Base-by-base conservation (phyloP, 2,113 vertebrate species). In the Notiomystis cincta region DNA sequence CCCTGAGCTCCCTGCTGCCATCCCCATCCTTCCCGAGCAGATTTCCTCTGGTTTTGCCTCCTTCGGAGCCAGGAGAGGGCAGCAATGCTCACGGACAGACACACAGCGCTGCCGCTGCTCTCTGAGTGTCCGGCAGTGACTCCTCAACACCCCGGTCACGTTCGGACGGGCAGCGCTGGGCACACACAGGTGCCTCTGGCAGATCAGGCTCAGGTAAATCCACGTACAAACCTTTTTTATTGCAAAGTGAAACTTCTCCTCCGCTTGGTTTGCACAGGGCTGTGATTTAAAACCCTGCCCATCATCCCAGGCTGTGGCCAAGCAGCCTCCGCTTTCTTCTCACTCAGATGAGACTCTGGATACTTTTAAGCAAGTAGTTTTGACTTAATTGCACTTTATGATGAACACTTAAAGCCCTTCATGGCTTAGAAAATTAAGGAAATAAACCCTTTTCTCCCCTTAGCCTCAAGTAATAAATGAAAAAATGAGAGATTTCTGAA, bases 61-160 rank as follows among this genome's bases (percentile, higher is more conserved):
- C 38, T 19, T 8, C 7, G 66, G 37, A 48, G n/a, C 96, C 96
- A 75, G 92, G 37, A 96, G 95, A 96, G 95, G 96, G 96, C 95
- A 97, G 96, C 96, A 97, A 75, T 27, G 95, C 64, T 83, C 88
- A 48, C 0, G 67, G n/a, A 87, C 78, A 80, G 54, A 16, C 28
- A 4, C 23, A 7, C 16, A 1, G 47, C 7, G 5, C 4, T 1
- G 5, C 5, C 3, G 0, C 10, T 16, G 37, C 50, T 23, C 7
- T 25, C n/a, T n/a, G 13, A 2, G 1, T 1, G 37, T 10, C 40
- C 10, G 37, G 16, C 35, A 33, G 38, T 0, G 35, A 8, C 35
- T 35, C 8, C 24, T 8, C 62, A 58, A 45, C 9, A 7, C 2
- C 31, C 10, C 11, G 64, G 12, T 6, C 22, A 2, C 4, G 1